Evolutionary conservation across 2,113 vertebrate species (phyloP).

Genomic region (Corynorhinus townsendii): DNA sequence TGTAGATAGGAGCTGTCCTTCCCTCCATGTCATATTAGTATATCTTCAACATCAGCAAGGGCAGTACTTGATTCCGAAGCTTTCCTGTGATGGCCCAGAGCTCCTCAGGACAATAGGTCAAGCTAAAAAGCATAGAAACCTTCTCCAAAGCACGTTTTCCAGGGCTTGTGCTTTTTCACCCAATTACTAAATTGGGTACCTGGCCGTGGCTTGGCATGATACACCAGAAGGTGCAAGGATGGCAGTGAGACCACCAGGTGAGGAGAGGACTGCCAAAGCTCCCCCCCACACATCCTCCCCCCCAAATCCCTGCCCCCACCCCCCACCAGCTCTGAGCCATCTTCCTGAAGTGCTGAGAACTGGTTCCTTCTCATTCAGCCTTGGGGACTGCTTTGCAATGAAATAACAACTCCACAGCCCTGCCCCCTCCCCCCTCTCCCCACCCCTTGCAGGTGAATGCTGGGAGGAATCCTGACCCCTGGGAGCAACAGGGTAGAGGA

Average conservation of each 20-base stretch:
- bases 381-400: background rate
- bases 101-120: background rate
- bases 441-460: background rate
- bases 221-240: background rate
- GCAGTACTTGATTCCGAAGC: background rate
- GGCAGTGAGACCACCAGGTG: background rate
- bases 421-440: background rate
- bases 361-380: background rate
- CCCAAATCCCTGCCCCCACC: too few relatives aligned
- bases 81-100: background rate
- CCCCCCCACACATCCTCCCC: background rate
- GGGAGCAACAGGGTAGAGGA: background rate
- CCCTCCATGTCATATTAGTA: too few relatives aligned
- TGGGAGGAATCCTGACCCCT: background rate
- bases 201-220: background rate
- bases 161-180: background rate
- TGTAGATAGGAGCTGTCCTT: background rate
- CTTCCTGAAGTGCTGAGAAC: background rate
- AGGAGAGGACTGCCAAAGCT: background rate
- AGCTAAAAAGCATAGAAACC: background rate
- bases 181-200: background rate
- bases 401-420: background rate
- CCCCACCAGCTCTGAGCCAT: accelerated
- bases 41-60: background rate
- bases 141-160: background rate